These are phyloP conservation scores for Polymixis lichenea DNA, from an alignment of 2,888 invertebrate species.

Conservation along the genomic window DNA sequence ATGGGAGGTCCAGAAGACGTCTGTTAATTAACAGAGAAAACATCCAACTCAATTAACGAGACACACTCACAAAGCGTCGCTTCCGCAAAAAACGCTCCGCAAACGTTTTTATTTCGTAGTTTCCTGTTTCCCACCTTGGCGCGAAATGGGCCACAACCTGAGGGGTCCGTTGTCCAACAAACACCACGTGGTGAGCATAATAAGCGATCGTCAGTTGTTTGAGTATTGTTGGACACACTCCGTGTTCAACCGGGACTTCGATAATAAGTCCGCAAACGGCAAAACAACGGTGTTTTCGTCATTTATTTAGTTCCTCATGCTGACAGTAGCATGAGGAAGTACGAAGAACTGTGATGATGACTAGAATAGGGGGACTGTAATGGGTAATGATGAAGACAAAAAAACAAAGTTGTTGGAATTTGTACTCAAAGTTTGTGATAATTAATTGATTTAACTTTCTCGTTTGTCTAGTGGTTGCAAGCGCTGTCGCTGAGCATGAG, in stretches of 20 bases:
- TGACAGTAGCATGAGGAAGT: not conserved
- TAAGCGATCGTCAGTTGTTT: slow-evolving; percentile 31
- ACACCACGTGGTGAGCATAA: slow-evolving; percentile 50
- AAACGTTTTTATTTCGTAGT: slow-evolving; percentile 37
- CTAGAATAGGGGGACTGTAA: not conserved
- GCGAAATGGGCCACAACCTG: slow-evolving; percentile 53
- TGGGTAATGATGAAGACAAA: not conserved
- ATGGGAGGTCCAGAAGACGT: not conserved
- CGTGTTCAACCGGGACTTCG: slow-evolving; percentile 38
- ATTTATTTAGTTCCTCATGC: no score
- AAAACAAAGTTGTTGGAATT: no score
- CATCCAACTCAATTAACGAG: slow-evolving; percentile 35
- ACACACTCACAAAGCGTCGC: slow-evolving; percentile 33
- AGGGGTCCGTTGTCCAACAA: slow-evolving; percentile 44
- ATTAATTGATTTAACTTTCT: no score
- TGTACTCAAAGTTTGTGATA: no score
- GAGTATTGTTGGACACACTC: slow-evolving; percentile 13
- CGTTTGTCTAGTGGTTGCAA: no score
- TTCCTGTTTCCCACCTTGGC: slow-evolving; percentile 43
- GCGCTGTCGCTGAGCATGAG: no score
- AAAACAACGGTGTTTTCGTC: not conserved
- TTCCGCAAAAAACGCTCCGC: slow-evolving; percentile 49
- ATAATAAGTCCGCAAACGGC: slow-evolving; percentile 24
- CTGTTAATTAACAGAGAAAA: slow-evolving; percentile 36
- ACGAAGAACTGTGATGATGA: not conserved